phyloP scores from a whole-genome alignment of 1,140 invertebrate genomes.

The Drosophila pachea region DNA sequence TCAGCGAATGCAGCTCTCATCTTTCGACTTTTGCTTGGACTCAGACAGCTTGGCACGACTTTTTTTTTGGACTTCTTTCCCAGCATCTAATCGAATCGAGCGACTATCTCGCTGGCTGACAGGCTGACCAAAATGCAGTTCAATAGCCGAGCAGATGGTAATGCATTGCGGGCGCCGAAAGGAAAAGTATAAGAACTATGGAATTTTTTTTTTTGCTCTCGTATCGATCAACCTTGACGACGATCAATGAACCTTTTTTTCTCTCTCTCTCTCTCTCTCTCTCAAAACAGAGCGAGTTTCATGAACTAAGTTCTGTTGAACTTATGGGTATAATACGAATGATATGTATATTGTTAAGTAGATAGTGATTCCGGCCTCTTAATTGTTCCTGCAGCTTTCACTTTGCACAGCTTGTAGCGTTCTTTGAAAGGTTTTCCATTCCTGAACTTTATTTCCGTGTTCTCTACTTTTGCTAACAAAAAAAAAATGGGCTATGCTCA shows the following conservation, averaged over 20 bases:
- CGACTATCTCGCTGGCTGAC: conserved; percentile 1
- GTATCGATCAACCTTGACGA: conserved; percentile 49
- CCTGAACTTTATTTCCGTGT: background rate
- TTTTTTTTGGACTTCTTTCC: background rate
- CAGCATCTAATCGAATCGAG: background rate
- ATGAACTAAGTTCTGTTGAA: conserved; percentile 45
- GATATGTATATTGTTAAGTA: conserved; percentile 4
- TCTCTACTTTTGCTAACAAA: background rate
- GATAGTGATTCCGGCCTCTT: conserved; percentile 9
- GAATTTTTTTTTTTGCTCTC: conserved; percentile 34
- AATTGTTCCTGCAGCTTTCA: background rate
- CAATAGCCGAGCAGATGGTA: conserved; percentile 27
- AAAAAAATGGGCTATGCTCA: background rate
- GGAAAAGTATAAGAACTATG: conserved; percentile 38
- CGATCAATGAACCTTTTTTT: conserved; percentile 53
- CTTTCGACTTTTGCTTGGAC: too few species aligned
- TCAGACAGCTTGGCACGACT: conserved; percentile 21
- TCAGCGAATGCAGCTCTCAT: background rate
- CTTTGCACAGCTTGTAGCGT: too few species aligned
- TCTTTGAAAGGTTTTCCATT: background rate
- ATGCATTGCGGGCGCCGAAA: conserved; percentile 12
- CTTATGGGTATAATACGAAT: conserved; percentile 9
- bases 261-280: conserved; percentile 3
- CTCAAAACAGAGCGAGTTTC: conserved; percentile 31
- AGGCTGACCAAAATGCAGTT: background rate